These are phyloP conservation scores for Drosophila sordidapex DNA, from an alignment of 2,888 invertebrate genomes.

Conservation along the genomic window DNA sequence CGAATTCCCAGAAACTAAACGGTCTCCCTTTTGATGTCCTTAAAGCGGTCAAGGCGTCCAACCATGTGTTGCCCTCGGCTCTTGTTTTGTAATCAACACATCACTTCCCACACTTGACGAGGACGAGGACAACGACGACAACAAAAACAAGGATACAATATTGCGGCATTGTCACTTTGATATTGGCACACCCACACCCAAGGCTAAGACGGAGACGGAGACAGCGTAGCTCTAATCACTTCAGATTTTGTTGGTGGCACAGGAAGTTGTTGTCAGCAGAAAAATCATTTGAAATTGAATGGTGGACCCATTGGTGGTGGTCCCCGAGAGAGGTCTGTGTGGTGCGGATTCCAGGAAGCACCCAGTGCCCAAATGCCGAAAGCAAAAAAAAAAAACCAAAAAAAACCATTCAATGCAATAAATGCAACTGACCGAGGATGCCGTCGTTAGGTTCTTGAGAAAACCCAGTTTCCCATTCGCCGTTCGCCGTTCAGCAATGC, in stretches of 20 bases:
- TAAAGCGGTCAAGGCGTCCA: slow-evolving; percentile 28
- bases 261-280: slow-evolving; percentile 76
- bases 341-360: slow-evolving; percentile 37
- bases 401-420: slow-evolving; percentile 43
- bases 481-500: slow-evolving; percentile 18
- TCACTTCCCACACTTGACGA: slow-evolving; percentile 73
- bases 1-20: slow-evolving; percentile 42
- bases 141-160: slow-evolving; percentile 28
- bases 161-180: slow-evolving; percentile 61
- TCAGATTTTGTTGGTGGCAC: slow-evolving; percentile 58
- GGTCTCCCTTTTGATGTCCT: slow-evolving; percentile 53
- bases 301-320: slow-evolving; percentile 37
- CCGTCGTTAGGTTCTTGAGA: slow-evolving; percentile 40
- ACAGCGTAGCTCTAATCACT: slow-evolving; percentile 46
- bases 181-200: slow-evolving; percentile 70
- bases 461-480: slow-evolving; percentile 17
- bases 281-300: slow-evolving; percentile 54
- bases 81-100: slow-evolving; percentile 76
- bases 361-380: slow-evolving; percentile 12
- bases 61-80: slow-evolving; percentile 27
- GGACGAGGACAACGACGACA: background rate
- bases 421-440: slow-evolving; percentile 53
- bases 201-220: background rate
- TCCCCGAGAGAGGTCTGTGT: slow-evolving; percentile 14
- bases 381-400: background rate